Evolutionary conservation across 2,113 vertebrate genomes (phyloP).

Genomic region (Hippocampus mohnikei): DNA sequence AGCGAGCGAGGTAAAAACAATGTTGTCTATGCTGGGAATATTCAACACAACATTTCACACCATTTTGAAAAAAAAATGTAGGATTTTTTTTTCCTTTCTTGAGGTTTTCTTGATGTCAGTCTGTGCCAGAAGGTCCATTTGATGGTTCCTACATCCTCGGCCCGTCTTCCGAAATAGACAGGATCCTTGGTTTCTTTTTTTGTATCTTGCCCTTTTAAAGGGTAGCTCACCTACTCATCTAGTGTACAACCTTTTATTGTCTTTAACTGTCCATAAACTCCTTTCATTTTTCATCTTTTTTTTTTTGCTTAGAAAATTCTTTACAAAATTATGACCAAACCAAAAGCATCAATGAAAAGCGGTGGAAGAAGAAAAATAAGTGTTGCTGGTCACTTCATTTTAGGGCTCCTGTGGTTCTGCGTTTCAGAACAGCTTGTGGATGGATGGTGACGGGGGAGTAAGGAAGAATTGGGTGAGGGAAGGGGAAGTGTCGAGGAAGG

Average conservation of each 20-base stretch:
- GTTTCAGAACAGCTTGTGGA: constrained; percentile 17
- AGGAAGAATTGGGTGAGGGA: constrained; percentile 34
- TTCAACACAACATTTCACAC: constrained; percentile 73
- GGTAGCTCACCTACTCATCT: constrained; percentile 68
- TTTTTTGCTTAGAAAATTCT: constrained; percentile 70
- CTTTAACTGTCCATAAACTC: constrained; percentile 74
- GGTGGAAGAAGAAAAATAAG: constrained; percentile 52
- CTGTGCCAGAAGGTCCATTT: constrained; percentile 57
- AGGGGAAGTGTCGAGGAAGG: constrained; percentile 56
- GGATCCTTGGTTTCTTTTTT: constrained; percentile 22
- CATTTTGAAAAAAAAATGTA: constrained; percentile 56
- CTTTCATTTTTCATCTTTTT: constrained; percentile 60
- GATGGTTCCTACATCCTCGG: constrained; percentile 25
- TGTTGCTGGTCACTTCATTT: constrained; percentile 49
- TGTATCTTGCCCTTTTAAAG: constrained; percentile 76
- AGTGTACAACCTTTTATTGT: constrained; percentile 65
- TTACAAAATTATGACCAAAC: constrained; percentile 70
- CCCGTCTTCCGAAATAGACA: constrained; percentile 32
- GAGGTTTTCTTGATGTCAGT: constrained; percentile 50
- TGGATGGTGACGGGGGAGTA: constrained; percentile 32
- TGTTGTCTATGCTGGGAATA: constrained; percentile 39
- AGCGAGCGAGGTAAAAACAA: constrained; percentile 2
- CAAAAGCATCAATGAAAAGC: constrained; percentile 47
- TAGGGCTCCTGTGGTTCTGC: constrained; percentile 35
- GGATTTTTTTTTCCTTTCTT: constrained; percentile 17